phyloP scores from a whole-genome alignment of 2,113 vertebrate species.

The Carassius auratus region DNA sequence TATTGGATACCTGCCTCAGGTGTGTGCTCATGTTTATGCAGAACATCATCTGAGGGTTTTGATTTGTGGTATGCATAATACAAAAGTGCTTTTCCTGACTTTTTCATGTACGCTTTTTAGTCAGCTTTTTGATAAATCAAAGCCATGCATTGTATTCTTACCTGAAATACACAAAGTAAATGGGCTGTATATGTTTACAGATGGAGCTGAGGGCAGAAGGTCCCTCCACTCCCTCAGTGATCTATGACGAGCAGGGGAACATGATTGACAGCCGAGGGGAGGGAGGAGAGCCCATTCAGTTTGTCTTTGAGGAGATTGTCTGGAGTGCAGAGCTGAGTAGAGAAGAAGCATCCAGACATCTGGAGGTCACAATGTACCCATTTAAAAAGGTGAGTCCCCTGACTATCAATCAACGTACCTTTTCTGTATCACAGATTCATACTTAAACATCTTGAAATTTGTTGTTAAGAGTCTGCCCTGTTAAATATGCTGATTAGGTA shows the following conservation, averaged over 20 bases:
- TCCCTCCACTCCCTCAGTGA: conserved; percentile 87
- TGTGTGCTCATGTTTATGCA: conserved; percentile 57
- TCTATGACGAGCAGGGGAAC: conserved; percentile 86
- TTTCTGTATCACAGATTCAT: not conserved
- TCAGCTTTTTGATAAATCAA: not conserved
- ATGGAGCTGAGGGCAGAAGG: conserved; percentile 87
- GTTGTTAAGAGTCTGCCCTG: not conserved
- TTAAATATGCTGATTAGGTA: no score
- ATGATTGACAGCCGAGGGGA: conserved; percentile 79
- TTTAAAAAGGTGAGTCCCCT: conserved; percentile 88
- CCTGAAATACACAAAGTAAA: not conserved
- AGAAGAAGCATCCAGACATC: conserved; percentile 79
- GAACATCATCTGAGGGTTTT: not conserved
- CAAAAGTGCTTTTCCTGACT: not conserved
- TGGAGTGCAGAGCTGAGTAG: conserved; percentile 87
- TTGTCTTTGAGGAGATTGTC: conserved; percentile 93
- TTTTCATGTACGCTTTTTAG: not conserved
- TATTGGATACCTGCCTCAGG: conserved; percentile 95
- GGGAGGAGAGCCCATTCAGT: conserved; percentile 85
- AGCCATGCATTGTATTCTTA: not conserved
- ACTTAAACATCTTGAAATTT: not conserved
- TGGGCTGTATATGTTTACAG: conserved; percentile 66
- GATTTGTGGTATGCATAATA: not conserved
- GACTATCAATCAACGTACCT: not conserved
- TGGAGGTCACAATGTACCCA: conserved; percentile 93